Conservation (phyloP, 2,888 invertebrate species). For the Meiosimyza decipiens region DNA sequence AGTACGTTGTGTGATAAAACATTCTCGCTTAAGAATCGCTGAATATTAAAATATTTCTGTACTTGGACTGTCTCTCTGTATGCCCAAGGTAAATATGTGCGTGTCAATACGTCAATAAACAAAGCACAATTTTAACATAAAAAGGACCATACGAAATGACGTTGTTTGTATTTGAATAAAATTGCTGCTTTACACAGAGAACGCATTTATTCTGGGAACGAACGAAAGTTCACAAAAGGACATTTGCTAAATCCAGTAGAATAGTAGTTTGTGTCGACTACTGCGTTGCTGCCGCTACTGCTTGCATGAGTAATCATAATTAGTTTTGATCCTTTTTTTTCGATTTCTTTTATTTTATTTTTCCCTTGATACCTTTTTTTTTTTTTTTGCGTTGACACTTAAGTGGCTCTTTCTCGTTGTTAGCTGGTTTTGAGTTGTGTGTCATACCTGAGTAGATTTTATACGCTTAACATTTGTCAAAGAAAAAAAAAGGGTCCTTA, state of each 20-base stretch:
- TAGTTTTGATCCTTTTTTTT: conserved; percentile 19
- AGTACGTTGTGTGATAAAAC: no score
- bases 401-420: conserved; percentile 3
- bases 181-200: no score
- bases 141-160: background rate
- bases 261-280: conserved; percentile 11
- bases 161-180: no score
- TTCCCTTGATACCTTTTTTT: background rate
- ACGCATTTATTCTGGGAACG: background rate
- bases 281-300: background rate
- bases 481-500: background rate
- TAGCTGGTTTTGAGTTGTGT: background rate
- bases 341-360: background rate
- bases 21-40: no score
- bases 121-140: conserved; percentile 13
- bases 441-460: conserved; percentile 7
- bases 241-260: background rate
- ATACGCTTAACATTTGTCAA: background rate
- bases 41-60: no score
- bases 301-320: conserved; percentile 12
- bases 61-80: no score
- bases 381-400: background rate
- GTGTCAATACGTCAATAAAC: conserved; percentile 26
- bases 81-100: background rate
- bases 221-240: background rate